phyloP scores from a whole-genome alignment of 2,113 vertebrate genomes.

The Microcebus jonahi region DNA sequence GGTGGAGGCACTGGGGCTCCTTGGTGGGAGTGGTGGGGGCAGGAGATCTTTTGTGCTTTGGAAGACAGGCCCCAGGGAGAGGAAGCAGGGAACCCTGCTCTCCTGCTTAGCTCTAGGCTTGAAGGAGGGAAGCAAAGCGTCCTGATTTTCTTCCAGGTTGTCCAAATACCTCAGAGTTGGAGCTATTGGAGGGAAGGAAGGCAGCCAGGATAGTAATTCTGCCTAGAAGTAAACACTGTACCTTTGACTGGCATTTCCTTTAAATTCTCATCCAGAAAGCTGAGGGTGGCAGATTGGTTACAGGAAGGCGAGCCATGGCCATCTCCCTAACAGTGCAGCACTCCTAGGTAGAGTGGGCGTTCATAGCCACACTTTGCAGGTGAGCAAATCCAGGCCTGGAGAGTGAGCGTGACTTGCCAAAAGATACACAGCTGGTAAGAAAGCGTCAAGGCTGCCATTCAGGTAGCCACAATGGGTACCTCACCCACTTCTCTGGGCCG shows the following conservation, averaged over 20 bases:
- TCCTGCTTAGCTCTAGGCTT: background rate
- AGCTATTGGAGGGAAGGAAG: background rate
- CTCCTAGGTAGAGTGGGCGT: background rate
- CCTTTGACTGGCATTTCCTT: background rate
- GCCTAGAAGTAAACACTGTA: background rate
- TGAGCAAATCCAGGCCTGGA: background rate
- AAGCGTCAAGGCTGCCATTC: background rate
- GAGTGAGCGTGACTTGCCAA: background rate
- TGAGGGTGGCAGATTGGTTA: background rate
- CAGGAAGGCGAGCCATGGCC: background rate
- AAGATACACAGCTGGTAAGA: background rate
- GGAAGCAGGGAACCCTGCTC: background rate
- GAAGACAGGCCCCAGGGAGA: background rate
- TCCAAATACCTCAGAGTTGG: background rate
- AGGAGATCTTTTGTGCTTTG: background rate
- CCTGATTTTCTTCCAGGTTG: background rate
- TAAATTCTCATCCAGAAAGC: background rate
- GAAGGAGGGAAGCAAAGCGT: background rate
- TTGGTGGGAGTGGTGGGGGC: too few species aligned
- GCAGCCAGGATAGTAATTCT: background rate
- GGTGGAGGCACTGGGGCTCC: background rate
- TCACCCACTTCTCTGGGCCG: background rate
- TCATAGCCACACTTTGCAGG: background rate
- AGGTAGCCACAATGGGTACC: background rate
- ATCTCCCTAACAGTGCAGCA: background rate